phyloP scores from a whole-genome alignment of 2,888 invertebrate genomes.

The Agrotis clavis region DNA sequence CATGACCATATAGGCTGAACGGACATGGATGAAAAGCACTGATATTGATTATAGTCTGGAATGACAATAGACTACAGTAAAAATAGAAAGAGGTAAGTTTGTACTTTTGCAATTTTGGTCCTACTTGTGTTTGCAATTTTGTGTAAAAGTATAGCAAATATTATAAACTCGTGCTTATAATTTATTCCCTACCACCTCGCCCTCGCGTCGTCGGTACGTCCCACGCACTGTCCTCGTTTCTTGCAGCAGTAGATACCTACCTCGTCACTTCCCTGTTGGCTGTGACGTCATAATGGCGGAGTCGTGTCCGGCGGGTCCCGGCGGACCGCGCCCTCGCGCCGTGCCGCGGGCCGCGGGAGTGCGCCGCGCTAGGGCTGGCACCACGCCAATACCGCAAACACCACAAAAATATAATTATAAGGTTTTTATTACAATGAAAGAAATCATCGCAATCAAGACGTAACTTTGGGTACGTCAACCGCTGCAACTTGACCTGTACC shows the following conservation, averaged over 20 bases:
- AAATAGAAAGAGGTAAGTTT: too few species aligned
- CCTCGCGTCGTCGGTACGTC: neutral
- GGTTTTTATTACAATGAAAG: too few species aligned
- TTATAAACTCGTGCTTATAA: constrained; percentile 2
- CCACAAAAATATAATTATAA: neutral
- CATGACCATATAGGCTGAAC: too few species aligned
- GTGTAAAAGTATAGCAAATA: constrained; percentile 5
- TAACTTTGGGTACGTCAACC: too few species aligned
- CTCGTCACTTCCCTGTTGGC: constrained; percentile 31
- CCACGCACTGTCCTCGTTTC: constrained; percentile 13
- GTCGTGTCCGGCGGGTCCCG: constrained; percentile 71
- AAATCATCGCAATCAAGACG: neutral
- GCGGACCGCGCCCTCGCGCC: constrained; percentile 67
- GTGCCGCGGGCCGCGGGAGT: constrained; percentile 38
- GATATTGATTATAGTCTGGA: too few species aligned
- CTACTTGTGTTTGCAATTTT: neutral
- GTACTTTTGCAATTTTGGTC: too few species aligned
- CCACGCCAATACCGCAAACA: neutral
- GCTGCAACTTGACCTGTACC: too few species aligned
- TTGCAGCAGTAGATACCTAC: constrained; percentile 27
- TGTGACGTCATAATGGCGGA: constrained; percentile 76
- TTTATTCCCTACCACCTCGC: constrained; percentile 2
- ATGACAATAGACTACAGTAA: too few species aligned
- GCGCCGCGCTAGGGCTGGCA: constrained; percentile 61
- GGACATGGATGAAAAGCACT: too few species aligned